Evolutionary conservation across 2,113 vertebrate genomes (phyloP), one percentile per base, ranked within the genome.

Genomic region (Excalfactoria chinensis): DNA sequence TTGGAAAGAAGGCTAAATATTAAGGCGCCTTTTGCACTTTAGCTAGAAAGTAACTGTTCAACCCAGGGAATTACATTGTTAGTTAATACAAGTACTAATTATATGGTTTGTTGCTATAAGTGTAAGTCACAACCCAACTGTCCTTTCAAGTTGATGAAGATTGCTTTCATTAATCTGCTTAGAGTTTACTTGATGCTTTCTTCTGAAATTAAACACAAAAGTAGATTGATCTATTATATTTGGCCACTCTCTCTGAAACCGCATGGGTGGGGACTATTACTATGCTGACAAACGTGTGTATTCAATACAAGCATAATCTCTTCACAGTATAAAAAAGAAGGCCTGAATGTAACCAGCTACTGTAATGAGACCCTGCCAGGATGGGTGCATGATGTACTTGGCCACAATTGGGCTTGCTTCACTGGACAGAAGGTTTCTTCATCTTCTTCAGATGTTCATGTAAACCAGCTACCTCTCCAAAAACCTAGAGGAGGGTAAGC

Each of bases 381-480:
- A 48, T 99, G 98, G 99, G 99, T 98, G 7, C 99, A 99, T 49
- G 99, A 99, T 60, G 98, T 99, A 6, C 96, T 99, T 94, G 99
- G 99, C 23, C 97, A 93, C 84, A 99, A 99, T 85, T 99, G 99
- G 99, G 99, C 98, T 34, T 99, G 99, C 95, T 99, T 99, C 84
- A 93, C 93, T 0, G 99, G 98, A 43, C 98, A 96, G 86, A 99
- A 98, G 81, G 87, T 98, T 37, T 95, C 96, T 3, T 62, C 97
- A 3, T 63, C 97, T 22, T 72, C 89, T 1, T 96, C 97, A 3
- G 95, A 95, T 26, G 66, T 62, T 40, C 95, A 74, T 1, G 3
- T 84, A 55, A 95, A 96, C 0, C 63, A 91, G 4, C 35, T 94
- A 56, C 92, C 75, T 26, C 76, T 73, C 10, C 67, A 37, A 44